phyloP scores from a whole-genome alignment of 2,113 vertebrate species.

The Semicossyphus pulcher region DNA sequence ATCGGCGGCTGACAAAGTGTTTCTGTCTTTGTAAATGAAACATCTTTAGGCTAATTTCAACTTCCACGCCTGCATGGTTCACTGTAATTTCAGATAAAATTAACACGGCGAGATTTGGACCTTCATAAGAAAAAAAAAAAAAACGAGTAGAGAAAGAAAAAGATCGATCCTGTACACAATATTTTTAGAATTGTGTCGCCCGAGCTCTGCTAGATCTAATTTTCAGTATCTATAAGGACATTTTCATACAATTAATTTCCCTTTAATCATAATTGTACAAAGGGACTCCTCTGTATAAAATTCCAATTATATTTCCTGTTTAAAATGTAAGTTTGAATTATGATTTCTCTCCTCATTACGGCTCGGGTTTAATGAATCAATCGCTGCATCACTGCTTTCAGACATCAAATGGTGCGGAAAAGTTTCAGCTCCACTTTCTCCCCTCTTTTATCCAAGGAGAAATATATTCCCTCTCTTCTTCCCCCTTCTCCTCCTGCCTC shows the following conservation, averaged over 20 bases:
- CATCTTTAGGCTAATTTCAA: conserved; percentile 92
- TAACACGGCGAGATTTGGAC: conserved; percentile 89
- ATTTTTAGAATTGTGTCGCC: conserved; percentile 84
- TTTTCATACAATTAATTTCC: conserved; percentile 90
- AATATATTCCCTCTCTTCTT: conserved; percentile 38
- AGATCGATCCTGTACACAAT: conserved; percentile 83
- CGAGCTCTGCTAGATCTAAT: conserved; percentile 83
- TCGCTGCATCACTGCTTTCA: conserved; percentile 81
- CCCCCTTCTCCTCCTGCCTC: conserved; percentile 50
- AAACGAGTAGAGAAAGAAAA: conserved; percentile 54
- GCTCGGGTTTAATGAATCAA: conserved; percentile 84
- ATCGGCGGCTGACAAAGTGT: conserved; percentile 88
- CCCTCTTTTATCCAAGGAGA: conserved; percentile 72
- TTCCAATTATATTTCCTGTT: conserved; percentile 88
- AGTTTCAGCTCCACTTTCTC: conserved; percentile 67
- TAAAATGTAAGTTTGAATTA: conserved; percentile 85
- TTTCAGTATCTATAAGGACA: conserved; percentile 87
- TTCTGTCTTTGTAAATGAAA: conserved; percentile 92
- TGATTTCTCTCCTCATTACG: conserved; percentile 85
- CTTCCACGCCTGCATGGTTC: conserved; percentile 84
- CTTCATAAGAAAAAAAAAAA: conserved; percentile 71
- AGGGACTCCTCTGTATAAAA: conserved; percentile 84
- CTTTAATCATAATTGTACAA: conserved; percentile 90
- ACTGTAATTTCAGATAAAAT: conserved; percentile 91
- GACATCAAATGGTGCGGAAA: conserved; percentile 83